phyloP scores from a whole-genome alignment of 2,888 invertebrate genomes.

The Hofmannophila pseudospretella region DNA sequence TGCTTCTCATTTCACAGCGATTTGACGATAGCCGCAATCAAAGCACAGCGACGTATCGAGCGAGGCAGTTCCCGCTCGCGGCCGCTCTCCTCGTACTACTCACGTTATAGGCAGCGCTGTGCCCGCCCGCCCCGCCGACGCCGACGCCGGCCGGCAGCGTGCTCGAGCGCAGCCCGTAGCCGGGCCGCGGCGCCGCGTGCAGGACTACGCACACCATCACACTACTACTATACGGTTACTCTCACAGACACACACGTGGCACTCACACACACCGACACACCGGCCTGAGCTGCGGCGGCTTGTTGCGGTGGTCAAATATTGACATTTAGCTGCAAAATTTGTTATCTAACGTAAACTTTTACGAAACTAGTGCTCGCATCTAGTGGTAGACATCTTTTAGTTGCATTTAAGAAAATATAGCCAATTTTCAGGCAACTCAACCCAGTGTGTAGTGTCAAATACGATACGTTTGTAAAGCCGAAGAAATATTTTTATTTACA shows the following conservation, averaged over 20 bases:
- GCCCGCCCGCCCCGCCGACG: conserved; percentile 44
- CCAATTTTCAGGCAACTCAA: background rate
- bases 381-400: too few relatives aligned
- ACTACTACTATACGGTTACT: conserved; percentile 3
- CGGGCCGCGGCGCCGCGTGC: conserved; percentile 83
- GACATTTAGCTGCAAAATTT: too few relatives aligned
- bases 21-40: too few relatives aligned
- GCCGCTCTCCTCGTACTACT: conserved; percentile 23
- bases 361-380: too few relatives aligned
- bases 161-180: conserved; percentile 85
- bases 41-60: too few relatives aligned
- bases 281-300: background rate
- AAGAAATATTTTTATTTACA: too few relatives aligned
- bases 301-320: background rate
- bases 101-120: conserved; percentile 55
- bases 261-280: conserved; percentile 16
- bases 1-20: too few relatives aligned
- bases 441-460: background rate
- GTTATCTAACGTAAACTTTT: too few relatives aligned
- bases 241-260: conserved; percentile 8
- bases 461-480: background rate
- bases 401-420: too few relatives aligned
- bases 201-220: conserved; percentile 18
- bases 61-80: background rate
- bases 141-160: conserved; percentile 83